These are phyloP conservation scores for Podocnemis expansa DNA, from an alignment of 2,113 vertebrate genomes.

Conservation along the genomic window DNA sequence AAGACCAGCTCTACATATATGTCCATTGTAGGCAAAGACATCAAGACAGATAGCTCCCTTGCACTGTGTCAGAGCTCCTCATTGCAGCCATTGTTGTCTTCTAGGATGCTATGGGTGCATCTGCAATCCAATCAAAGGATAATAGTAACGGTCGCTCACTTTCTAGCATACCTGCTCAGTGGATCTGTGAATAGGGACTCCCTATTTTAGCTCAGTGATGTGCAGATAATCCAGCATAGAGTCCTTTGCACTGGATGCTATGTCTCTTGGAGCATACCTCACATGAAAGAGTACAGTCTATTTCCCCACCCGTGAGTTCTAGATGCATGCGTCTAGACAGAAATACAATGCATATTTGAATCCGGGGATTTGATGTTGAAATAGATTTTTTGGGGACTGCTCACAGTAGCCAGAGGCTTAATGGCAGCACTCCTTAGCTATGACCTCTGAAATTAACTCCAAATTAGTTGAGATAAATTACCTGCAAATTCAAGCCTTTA, in stretches of 20 bases:
- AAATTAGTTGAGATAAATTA: background rate
- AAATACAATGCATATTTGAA: background rate
- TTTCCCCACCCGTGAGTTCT: background rate
- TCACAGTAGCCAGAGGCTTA: background rate
- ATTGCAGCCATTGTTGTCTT: background rate
- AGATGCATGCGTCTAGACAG: background rate
- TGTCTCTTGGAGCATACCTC: background rate
- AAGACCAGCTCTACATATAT: background rate
- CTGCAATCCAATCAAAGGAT: background rate
- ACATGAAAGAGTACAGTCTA: background rate
- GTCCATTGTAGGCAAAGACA: background rate
- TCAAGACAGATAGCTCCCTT: background rate
- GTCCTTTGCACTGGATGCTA: background rate
- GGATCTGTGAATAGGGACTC: background rate
- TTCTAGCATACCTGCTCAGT: background rate
- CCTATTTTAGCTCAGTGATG: background rate
- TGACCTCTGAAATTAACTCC: slow-evolving; percentile 18
- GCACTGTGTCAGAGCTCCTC: background rate
- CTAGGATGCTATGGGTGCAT: background rate
- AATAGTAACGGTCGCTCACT: background rate
- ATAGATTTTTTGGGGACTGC: rapidly evolving
- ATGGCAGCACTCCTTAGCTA: background rate
- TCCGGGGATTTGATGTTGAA: background rate
- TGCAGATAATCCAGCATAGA: background rate
- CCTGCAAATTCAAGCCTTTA: background rate